These are phyloP conservation scores for Agrilus planipennis DNA, from an alignment of 1,140 invertebrate species.

Conservation along the genomic window DNA sequence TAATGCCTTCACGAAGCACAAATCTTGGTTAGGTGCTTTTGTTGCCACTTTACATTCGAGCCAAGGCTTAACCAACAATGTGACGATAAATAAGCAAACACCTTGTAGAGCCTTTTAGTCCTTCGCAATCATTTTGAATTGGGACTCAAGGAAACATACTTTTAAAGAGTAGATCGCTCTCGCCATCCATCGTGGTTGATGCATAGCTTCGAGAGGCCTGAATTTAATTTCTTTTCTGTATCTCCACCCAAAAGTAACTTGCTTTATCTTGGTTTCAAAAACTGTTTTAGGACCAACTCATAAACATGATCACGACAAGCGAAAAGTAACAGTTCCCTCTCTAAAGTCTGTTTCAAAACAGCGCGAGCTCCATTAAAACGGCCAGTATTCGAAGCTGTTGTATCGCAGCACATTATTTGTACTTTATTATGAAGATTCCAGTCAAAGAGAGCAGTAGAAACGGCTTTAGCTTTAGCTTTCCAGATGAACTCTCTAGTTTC, in stretches of 20 bases:
- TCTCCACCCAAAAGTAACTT: constrained; percentile 31
- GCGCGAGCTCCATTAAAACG: neutral
- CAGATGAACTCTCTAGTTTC: constrained; percentile 1
- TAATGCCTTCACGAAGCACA: neutral
- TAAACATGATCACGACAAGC: constrained; percentile 8
- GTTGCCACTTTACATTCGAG: neutral
- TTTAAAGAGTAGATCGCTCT: constrained; percentile 23
- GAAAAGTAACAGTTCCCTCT: neutral
- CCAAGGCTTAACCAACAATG: neutral
- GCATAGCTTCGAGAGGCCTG: no score
- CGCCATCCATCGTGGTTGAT: constrained; percentile 30
- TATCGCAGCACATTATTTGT: neutral
- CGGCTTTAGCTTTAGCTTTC: neutral
- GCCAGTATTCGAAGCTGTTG: neutral
- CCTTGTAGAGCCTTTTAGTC: no score
- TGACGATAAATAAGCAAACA: constrained; percentile 1
- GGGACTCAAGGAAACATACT: neutral
- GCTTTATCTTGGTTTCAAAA: constrained; percentile 9
- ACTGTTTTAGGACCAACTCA: constrained; percentile 3
- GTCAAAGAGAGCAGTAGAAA: neutral
- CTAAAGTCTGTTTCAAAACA: neutral
- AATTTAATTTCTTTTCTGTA: constrained; percentile 23
- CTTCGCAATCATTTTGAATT: neutral
- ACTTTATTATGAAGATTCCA: neutral
- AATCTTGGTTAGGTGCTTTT: no score